Evolutionary conservation across 2,797 vertebrate genomes (phyloP).

Genomic region (Mycteria americana): DNA sequence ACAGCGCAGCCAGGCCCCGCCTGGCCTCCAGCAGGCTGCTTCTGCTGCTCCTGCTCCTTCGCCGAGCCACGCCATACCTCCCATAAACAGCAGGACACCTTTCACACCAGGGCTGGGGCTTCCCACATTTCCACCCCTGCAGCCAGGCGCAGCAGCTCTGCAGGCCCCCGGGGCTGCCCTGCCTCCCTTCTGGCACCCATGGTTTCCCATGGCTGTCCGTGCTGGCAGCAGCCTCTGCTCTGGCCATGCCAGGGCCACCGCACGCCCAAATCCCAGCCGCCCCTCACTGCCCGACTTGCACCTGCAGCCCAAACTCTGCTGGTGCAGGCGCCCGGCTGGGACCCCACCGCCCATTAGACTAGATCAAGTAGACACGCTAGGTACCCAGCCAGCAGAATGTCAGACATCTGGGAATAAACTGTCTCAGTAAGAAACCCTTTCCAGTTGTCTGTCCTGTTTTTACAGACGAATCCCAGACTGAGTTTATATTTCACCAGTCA

Average conservation of each 20-base stretch:
- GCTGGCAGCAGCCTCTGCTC: not conserved
- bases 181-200: not conserved
- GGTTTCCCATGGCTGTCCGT: not conserved
- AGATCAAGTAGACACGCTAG: no score
- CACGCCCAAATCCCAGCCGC: not conserved
- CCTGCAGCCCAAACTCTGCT: not conserved
- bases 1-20: not conserved
- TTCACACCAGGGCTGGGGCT: not conserved
- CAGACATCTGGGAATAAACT: not conserved
- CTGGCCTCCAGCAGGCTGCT: not conserved
- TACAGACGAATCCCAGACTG: not conserved
- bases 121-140: not conserved
- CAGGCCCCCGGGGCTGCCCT: not conserved
- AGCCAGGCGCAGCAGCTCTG: not conserved
- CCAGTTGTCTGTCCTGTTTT: not conserved
- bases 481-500: not conserved
- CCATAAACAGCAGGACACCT: no score
- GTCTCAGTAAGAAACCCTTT: not conserved
- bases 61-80: not conserved
- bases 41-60: not conserved
- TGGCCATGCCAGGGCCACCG: not conserved
- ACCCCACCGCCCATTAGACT: no score
- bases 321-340: fast-evolving
- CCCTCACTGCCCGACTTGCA: not conserved
- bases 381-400: not conserved